A percentile compares a stretch with the other conserved stretches of the same genome.
Evolutionary conservation across 2,888 invertebrate genomes (phyloP).

Genomic region (Heliconius aoede): DNA sequence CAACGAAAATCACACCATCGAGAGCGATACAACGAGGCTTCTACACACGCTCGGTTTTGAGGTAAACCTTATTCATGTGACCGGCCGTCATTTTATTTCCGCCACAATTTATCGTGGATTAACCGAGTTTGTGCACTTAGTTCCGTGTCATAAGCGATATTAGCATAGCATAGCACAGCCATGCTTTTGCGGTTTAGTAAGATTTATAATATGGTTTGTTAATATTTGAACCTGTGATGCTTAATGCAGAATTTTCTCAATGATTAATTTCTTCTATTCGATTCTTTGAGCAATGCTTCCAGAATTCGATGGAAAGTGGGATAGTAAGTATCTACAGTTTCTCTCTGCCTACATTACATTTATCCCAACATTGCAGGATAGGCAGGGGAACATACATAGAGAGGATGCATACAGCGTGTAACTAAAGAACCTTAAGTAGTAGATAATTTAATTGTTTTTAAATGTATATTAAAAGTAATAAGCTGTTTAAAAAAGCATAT

Average conservation of each 20-base stretch:
- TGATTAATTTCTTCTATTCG: too few species aligned
- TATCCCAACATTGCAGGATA: too few species aligned
- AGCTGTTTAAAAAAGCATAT: background rate
- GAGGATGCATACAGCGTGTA: too few species aligned
- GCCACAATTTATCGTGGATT: conserved; percentile 43
- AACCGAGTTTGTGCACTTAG: conserved; percentile 36
- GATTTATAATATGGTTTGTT: conserved; percentile 7
- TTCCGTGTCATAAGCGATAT: conserved; percentile 26
- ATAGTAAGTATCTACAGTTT: too few species aligned
- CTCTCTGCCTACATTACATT: too few species aligned
- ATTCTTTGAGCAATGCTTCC: too few species aligned
- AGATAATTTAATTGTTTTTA: background rate
- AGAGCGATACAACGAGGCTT: conserved; percentile 21
- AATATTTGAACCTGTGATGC: background rate
- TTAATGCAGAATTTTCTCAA: background rate
- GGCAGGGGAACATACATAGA: too few species aligned
- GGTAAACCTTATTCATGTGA: conserved; percentile 71
- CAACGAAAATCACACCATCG: background rate
- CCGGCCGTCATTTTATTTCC: conserved; percentile 45
- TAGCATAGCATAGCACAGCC: background rate
- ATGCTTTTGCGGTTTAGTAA: conserved; percentile 16
- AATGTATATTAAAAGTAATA: background rate
- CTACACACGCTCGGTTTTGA: conserved; percentile 59
- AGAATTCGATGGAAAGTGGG: too few species aligned
- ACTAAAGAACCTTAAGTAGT: too few species aligned